phyloP scores from a whole-genome alignment of 2,113 vertebrate species.

The Saccopteryx leptura region DNA sequence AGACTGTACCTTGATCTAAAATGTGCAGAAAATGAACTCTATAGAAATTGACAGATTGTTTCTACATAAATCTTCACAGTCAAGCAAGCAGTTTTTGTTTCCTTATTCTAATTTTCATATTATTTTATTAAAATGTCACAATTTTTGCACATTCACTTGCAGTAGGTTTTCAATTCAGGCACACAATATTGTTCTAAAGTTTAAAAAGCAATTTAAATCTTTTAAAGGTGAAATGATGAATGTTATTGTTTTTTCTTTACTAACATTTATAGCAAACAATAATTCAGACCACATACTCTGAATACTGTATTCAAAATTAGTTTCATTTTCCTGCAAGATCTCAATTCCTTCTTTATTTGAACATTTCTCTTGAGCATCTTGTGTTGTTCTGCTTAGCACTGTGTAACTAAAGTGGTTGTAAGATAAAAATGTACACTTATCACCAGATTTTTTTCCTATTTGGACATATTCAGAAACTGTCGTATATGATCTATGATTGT shows the following conservation, averaged over 20 bases:
- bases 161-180: background rate
- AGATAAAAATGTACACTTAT: background rate
- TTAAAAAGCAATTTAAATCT: background rate
- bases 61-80: background rate
- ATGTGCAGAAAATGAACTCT: background rate
- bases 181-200: background rate
- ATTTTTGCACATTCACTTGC: background rate
- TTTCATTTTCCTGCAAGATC: background rate
- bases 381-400: background rate
- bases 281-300: background rate
- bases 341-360: background rate
- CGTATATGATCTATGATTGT: background rate
- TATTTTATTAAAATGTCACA: background rate
- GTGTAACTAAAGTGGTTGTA: background rate
- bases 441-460: background rate
- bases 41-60: background rate
- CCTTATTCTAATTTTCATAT: background rate
- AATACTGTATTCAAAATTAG: background rate
- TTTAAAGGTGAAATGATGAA: background rate
- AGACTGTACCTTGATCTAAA: background rate
- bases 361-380: background rate
- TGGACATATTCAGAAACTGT: background rate
- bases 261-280: background rate
- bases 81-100: background rate
- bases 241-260: background rate